These are phyloP conservation scores for Protobothrops mucrosquamatus DNA, from an alignment of 2,113 vertebrate genomes.

Conservation along the genomic window DNA sequence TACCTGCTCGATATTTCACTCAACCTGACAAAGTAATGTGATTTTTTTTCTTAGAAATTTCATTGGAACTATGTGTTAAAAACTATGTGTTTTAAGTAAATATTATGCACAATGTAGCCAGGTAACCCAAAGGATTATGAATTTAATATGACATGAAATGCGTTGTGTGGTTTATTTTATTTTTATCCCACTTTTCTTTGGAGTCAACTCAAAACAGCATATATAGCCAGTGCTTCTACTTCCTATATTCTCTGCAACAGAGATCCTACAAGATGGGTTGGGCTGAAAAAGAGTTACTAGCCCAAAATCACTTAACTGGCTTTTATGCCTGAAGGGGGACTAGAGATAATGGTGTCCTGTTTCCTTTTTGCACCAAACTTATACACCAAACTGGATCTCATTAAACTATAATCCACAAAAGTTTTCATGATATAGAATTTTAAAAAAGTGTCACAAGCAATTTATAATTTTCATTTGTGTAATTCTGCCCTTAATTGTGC, in stretches of 20 bases:
- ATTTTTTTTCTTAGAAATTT: not conserved
- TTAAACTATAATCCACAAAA: not conserved
- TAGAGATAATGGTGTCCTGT: not conserved
- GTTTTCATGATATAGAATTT: not conserved
- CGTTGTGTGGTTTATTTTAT: not conserved
- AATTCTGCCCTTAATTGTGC: not conserved
- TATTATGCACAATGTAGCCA: not conserved
- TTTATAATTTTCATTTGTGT: not conserved
- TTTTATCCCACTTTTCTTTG: not conserved
- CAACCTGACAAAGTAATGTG: conserved; percentile 92
- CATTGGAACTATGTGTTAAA: not conserved
- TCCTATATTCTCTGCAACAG: not conserved
- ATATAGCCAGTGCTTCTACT: not conserved
- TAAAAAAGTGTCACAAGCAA: not conserved
- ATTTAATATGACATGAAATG: not conserved
- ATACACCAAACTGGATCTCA: not conserved
- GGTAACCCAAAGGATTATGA: not conserved
- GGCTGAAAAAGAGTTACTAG: not conserved
- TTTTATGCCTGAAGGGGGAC: not conserved
- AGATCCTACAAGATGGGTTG: not conserved
- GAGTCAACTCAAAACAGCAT: not conserved
- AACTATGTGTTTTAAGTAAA: not conserved
- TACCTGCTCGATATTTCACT: conserved; percentile 93
- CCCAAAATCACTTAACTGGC: not conserved
- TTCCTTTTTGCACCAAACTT: not conserved